Conservation (phyloP, 2,113 vertebrate genomes). For the Anthoscopus minutus region DNA sequence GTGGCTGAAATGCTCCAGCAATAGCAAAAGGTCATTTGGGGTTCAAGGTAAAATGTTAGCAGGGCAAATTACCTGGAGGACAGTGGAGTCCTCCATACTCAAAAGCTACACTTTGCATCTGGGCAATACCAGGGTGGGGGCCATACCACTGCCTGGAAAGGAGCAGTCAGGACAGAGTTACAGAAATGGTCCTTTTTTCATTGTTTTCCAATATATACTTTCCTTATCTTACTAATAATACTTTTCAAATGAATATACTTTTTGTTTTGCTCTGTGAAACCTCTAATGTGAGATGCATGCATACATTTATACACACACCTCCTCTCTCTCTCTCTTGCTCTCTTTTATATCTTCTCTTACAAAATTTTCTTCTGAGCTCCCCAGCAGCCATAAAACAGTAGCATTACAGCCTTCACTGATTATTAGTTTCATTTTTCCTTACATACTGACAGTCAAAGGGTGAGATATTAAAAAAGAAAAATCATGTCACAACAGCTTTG, state of each 20-base stretch:
- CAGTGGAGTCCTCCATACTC: background rate
- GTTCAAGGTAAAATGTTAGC: background rate
- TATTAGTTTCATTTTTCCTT: slow-evolving; percentile 16
- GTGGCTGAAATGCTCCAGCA: background rate
- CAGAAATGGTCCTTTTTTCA: background rate
- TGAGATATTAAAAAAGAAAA: slow-evolving; percentile 17
- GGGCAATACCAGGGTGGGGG: background rate
- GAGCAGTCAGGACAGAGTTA: background rate
- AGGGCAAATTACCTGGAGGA: background rate
- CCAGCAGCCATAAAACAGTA: background rate
- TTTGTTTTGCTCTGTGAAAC: background rate
- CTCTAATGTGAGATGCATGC: background rate
- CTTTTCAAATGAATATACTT: background rate
- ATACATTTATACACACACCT: no score
- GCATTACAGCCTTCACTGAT: background rate
- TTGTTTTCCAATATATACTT: background rate
- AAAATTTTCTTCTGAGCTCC: background rate
- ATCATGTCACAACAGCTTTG: slow-evolving; percentile 29
- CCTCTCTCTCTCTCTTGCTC: no score
- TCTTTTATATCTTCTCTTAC: background rate
- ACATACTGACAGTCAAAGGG: background rate
- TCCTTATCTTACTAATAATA: background rate
- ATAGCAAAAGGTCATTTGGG: background rate
- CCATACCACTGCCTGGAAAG: background rate
- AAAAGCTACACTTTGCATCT: background rate